A percentile compares a stretch with the other conserved stretches of the same genome.
phyloP scores from a whole-genome alignment of 2,113 vertebrate species.

The Perca schrenkii region DNA sequence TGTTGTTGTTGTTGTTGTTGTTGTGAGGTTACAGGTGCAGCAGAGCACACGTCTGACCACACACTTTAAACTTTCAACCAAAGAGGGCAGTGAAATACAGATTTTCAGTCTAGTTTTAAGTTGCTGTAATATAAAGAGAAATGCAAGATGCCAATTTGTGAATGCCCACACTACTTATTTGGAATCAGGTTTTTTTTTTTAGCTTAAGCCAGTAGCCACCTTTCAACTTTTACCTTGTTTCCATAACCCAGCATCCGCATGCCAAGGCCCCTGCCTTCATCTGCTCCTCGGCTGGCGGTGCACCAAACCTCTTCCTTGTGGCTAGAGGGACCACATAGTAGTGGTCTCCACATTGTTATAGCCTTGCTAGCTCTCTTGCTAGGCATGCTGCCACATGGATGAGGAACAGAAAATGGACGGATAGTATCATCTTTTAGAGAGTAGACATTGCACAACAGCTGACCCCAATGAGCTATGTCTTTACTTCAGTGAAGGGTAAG shows the following conservation, averaged over 20 bases:
- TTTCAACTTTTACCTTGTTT: neutral
- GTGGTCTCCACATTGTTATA: too few relatives aligned
- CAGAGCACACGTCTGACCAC: neutral
- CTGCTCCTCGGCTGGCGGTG: neutral
- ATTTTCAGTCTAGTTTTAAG: neutral
- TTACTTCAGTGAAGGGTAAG: too few relatives aligned
- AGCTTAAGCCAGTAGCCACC: too few relatives aligned
- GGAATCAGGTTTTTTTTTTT: neutral
- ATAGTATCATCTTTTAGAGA: neutral
- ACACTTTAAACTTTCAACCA: neutral
- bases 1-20: neutral
- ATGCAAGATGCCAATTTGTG: neutral
- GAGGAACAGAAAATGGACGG: neutral
- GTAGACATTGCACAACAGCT: neutral
- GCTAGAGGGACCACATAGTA: too few relatives aligned
- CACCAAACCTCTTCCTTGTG: too few relatives aligned
- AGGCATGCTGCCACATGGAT: neutral
- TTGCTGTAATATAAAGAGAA: neutral
- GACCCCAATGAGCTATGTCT: neutral
- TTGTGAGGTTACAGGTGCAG: neutral
- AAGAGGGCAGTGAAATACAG: neutral
- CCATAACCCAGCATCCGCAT: neutral
- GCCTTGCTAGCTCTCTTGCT: neutral
- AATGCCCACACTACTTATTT: neutral
- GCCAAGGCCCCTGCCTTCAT: neutral